Evolutionary conservation across 2,113 vertebrate species (phyloP).

Genomic region (Grammomys dolichurus): DNA sequence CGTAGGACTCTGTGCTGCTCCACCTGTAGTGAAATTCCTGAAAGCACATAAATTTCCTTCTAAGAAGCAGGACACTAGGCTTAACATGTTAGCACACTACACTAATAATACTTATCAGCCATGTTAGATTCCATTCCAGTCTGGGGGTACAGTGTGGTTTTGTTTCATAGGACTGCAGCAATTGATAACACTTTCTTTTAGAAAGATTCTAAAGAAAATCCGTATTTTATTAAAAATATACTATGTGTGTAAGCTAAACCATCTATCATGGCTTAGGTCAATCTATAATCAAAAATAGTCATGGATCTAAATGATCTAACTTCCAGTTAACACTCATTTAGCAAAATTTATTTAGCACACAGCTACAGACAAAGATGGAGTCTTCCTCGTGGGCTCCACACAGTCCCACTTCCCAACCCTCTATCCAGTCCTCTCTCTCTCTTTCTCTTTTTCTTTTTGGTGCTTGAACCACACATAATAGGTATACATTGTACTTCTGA

Average conservation of each 20-base stretch:
- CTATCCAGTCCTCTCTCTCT: not conserved
- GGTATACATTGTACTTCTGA: not conserved
- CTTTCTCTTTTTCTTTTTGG: too few species aligned
- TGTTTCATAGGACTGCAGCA: not conserved
- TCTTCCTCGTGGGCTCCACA: not conserved
- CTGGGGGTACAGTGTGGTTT: not conserved
- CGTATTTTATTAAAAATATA: not conserved
- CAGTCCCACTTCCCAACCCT: not conserved
- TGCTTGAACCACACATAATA: too few species aligned
- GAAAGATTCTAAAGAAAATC: not conserved
- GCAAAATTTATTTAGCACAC: not conserved
- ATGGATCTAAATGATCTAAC: not conserved
- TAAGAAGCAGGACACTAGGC: conserved; percentile 39
- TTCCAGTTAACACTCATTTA: not conserved
- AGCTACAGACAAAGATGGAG: not conserved
- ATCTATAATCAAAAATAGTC: conserved; percentile 18
- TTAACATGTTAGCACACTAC: conserved; percentile 55
- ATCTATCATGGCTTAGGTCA: not conserved
- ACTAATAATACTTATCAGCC: conserved; percentile 63
- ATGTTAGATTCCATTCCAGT: conserved; percentile 23
- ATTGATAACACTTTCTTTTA: not conserved
- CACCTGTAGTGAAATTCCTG: conserved; percentile 57
- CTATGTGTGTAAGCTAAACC: not conserved
- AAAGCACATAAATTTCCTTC: conserved; percentile 54
- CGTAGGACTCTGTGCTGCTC: not conserved